Percentiles rank a stretch among this genome's conserved stretches.
These are phyloP conservation scores for Micoletzkya japonica DNA, from an alignment of 2,888 invertebrate species.

Conservation along the genomic window DNA sequence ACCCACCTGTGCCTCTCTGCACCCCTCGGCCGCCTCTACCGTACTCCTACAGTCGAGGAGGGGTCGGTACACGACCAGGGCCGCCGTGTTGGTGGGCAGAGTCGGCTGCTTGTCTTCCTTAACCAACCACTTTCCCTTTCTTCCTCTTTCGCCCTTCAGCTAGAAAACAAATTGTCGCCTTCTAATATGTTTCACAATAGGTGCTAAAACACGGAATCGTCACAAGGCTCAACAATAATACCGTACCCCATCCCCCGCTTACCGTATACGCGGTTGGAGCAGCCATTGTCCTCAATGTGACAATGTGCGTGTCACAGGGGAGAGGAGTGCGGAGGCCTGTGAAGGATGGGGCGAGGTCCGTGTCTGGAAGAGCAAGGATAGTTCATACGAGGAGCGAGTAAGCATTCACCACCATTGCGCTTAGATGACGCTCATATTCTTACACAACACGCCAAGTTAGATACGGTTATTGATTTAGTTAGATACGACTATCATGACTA, in stretches of 20 bases:
- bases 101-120: not conserved
- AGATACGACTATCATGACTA: not conserved
- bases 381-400: no score
- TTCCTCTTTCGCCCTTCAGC: not conserved
- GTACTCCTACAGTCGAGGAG: conserved; percentile 52
- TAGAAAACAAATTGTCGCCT: not conserved
- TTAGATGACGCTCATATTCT: not conserved
- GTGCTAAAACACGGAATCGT: not conserved
- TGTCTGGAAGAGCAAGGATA: not conserved
- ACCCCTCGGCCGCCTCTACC: not conserved
- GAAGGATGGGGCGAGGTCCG: conserved; percentile 27
- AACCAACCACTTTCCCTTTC: not conserved
- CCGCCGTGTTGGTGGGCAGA: conserved; percentile 35
- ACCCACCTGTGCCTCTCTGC: conserved; percentile 42
- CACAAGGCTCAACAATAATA: not conserved
- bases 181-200: not conserved
- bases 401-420: no score
- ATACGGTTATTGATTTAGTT: no score
- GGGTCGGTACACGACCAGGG: conserved; percentile 50
- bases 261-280: conserved; percentile 14
- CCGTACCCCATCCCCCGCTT: not conserved
- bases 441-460: not conserved
- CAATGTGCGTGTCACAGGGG: conserved; percentile 42
- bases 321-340: conserved; percentile 34
- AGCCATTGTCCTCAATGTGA: conserved; percentile 34